Evolutionary conservation across 1,140 invertebrate genomes (phyloP).

Genomic region (Rhopalosiphum maidis): DNA sequence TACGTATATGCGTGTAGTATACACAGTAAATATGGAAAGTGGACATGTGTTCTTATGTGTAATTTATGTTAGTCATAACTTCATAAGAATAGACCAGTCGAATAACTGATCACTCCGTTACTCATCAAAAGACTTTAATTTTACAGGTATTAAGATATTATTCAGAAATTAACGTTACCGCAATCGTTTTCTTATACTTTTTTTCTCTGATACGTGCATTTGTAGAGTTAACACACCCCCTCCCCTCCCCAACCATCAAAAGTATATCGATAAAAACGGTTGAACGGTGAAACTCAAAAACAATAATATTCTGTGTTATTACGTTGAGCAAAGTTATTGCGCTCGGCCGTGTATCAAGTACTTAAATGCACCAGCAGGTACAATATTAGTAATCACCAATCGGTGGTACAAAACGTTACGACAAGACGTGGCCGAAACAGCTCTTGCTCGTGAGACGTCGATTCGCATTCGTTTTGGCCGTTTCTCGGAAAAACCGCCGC

Average conservation of each 20-base stretch:
- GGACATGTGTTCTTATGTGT: background rate
- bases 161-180: background rate
- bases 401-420: background rate
- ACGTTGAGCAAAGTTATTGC: too few species aligned
- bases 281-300: background rate
- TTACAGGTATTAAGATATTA: background rate
- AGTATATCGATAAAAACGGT: background rate
- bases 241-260: background rate
- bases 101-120: background rate
- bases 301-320: background rate
- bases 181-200: background rate
- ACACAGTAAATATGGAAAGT: conserved; percentile 15
- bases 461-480: background rate
- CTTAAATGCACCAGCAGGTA: too few species aligned
- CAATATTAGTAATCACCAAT: background rate
- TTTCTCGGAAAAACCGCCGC: background rate
- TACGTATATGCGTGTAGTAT: background rate
- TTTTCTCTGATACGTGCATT: background rate
- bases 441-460: background rate
- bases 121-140: background rate
- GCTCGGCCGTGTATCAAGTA: too few species aligned
- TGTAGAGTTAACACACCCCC: background rate
- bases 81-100: background rate
- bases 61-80: conserved; percentile 7
- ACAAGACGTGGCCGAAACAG: background rate